Conservation (phyloP, 2,888 invertebrate species). For the Apocheima hispidaria region DNA sequence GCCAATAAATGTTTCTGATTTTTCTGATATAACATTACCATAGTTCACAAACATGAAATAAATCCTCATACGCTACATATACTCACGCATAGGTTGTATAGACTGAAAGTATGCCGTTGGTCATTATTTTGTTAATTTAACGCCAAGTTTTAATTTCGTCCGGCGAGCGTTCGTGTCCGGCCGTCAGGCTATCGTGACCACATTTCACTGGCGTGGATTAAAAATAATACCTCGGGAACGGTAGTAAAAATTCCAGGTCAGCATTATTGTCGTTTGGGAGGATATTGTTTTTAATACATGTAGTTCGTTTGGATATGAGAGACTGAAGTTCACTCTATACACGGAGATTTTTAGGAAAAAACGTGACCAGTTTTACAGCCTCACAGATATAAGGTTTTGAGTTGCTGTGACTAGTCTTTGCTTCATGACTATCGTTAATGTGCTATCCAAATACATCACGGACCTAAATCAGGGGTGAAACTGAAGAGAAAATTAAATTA, state of each 20-base stretch:
- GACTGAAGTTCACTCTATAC: not conserved
- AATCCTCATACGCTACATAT: not conserved
- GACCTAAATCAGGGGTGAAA: too few relatives aligned
- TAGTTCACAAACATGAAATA: too few relatives aligned
- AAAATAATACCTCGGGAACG: conserved; percentile 16
- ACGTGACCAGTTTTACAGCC: too few relatives aligned
- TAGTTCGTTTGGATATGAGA: not conserved
- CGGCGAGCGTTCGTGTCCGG: conserved; percentile 8
- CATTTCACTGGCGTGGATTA: conserved; percentile 16
- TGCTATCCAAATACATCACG: too few relatives aligned
- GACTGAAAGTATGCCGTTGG: not conserved
- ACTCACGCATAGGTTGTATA: not conserved
- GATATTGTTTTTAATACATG: not conserved
- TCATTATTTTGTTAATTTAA: conserved; percentile 11
- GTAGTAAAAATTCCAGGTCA: conserved; percentile 16
- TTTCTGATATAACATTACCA: not conserved
- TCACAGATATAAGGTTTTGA: too few relatives aligned
- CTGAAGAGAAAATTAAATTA: too few relatives aligned
- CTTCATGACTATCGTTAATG: too few relatives aligned
- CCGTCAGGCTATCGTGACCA: conserved; percentile 16
- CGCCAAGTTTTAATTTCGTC: conserved; percentile 14
- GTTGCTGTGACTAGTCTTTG: too few relatives aligned
- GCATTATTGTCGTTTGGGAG: conserved; percentile 9
- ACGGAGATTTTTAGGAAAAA: too few relatives aligned
- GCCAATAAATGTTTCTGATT: too few relatives aligned